phyloP scores from a whole-genome alignment of 1,140 invertebrate species.

The Dinoponera quadriceps region DNA sequence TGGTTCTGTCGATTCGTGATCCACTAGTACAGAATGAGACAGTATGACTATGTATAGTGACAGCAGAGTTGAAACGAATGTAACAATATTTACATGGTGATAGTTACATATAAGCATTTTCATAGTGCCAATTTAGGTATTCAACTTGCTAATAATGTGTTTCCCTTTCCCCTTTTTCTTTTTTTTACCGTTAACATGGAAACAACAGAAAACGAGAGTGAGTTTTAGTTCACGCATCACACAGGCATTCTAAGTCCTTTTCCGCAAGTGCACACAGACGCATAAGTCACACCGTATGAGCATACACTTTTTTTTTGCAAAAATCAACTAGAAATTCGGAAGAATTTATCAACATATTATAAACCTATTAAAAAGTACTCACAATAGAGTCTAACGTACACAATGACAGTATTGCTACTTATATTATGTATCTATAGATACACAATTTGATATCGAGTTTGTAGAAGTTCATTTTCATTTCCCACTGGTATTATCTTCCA shows the following conservation, averaged over 20 bases:
- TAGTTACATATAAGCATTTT: slow-evolving; percentile 70
- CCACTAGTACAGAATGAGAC: slow-evolving; percentile 65
- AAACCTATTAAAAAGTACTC: slow-evolving; percentile 85
- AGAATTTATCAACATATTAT: slow-evolving; percentile 81
- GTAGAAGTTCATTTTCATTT: slow-evolving; percentile 37
- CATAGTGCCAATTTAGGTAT: slow-evolving; percentile 76
- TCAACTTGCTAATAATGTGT: slow-evolving; percentile 74
- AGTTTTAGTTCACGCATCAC: slow-evolving; percentile 63
- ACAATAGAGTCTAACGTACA: slow-evolving; percentile 83
- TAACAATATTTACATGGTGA: slow-evolving; percentile 79
- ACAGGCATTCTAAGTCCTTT: slow-evolving; percentile 54
- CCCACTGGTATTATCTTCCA: slow-evolving; percentile 1
- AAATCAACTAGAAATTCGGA: slow-evolving; percentile 77
- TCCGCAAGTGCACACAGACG: slow-evolving; percentile 65
- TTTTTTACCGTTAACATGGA: slow-evolving; percentile 69
- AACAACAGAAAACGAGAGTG: slow-evolving; percentile 74
- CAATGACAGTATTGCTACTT: slow-evolving; percentile 80
- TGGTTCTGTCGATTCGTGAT: slow-evolving; percentile 39
- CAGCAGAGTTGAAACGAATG: slow-evolving; percentile 71
- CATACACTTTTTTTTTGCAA: slow-evolving; percentile 50
- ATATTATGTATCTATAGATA: slow-evolving; percentile 76
- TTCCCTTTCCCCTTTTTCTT: slow-evolving; percentile 52
- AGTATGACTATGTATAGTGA: slow-evolving; percentile 69
- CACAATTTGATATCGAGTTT: slow-evolving; percentile 77
- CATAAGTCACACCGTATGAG: slow-evolving; percentile 52